Conservation (phyloP, 1,140 invertebrate genomes). For the Zaprionus tsacasi region DNA sequence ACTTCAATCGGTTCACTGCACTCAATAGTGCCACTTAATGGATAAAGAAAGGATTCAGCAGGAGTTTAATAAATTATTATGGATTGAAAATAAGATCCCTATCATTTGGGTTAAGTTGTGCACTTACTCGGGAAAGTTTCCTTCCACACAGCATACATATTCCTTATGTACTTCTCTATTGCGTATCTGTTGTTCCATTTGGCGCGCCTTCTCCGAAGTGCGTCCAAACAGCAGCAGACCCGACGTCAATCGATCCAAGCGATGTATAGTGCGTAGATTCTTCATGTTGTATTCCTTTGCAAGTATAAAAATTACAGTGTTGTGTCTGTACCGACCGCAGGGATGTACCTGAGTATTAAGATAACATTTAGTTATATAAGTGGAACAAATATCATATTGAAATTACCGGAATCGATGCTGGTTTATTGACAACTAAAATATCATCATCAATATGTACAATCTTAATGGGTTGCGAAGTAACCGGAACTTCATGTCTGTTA, state of each 20-base stretch:
- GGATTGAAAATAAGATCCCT: not conserved
- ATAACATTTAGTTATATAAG: not conserved
- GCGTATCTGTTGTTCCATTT: conserved; percentile 97
- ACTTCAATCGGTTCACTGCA: conserved; percentile 96
- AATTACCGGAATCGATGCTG: conserved; percentile 99
- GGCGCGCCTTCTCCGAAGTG: conserved; percentile 94
- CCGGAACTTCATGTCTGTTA: conserved; percentile 99
- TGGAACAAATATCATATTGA: conserved; percentile 86
- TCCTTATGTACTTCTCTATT: conserved; percentile 97
- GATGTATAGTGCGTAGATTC: conserved; percentile 96
- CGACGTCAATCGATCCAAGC: conserved; percentile 96
- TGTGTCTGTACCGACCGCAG: conserved; percentile 97
- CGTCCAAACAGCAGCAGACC: conserved; percentile 97
- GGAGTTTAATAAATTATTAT: not conserved
- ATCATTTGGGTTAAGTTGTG: not conserved
- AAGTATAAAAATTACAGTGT: conserved; percentile 97
- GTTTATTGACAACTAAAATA: conserved; percentile 99
- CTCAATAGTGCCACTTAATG: conserved; percentile 86
- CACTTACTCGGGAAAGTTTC: conserved; percentile 97
- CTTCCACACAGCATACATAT: conserved; percentile 98
- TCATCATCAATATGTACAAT: conserved; percentile 99
- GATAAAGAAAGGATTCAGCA: not conserved
- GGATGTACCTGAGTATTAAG: conserved; percentile 92
- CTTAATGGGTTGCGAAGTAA: conserved; percentile 95
- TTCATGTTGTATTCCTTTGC: conserved; percentile 98